Conservation (phyloP, 1,140 invertebrate species). For the Musca domestica region DNA sequence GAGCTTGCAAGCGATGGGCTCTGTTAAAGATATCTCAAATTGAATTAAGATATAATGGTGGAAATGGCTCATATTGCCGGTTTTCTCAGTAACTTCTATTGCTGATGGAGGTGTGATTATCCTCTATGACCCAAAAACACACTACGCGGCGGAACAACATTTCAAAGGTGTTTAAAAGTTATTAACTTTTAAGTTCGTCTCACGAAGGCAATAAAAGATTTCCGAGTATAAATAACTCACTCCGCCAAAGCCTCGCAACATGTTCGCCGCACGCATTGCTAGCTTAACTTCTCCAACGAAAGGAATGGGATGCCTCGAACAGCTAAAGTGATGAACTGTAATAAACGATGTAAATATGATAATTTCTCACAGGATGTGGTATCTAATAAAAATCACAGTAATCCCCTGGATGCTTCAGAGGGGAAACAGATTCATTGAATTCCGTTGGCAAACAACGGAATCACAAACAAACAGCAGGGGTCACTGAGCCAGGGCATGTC, state of each 20-base stretch:
- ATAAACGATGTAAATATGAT: conserved; percentile 56
- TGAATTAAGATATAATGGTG: neutral
- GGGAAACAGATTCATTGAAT: neutral
- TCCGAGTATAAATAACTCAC: neutral
- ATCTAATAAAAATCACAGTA: conserved; percentile 55
- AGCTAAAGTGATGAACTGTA: conserved; percentile 51
- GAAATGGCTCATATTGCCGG: neutral
- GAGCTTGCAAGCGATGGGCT: neutral
- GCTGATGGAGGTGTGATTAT: neutral
- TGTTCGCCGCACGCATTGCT: neutral
- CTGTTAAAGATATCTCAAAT: neutral
- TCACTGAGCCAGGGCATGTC: conserved; percentile 8
- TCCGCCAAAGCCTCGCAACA: neutral
- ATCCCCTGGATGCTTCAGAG: conserved; percentile 32
- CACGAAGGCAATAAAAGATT: neutral
- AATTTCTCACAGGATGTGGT: conserved; percentile 54
- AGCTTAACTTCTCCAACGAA: neutral
- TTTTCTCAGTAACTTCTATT: neutral
- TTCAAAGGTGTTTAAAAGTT: neutral
- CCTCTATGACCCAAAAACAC: too few species aligned
- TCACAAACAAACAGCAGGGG: conserved; percentile 13
- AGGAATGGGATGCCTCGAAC: neutral
- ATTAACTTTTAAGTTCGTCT: neutral
- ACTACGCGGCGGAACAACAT: neutral
- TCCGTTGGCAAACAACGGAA: conserved; percentile 19